Conservation (phyloP, 1,140 invertebrate genomes). For the Drosophila quadrilineata region DNA sequence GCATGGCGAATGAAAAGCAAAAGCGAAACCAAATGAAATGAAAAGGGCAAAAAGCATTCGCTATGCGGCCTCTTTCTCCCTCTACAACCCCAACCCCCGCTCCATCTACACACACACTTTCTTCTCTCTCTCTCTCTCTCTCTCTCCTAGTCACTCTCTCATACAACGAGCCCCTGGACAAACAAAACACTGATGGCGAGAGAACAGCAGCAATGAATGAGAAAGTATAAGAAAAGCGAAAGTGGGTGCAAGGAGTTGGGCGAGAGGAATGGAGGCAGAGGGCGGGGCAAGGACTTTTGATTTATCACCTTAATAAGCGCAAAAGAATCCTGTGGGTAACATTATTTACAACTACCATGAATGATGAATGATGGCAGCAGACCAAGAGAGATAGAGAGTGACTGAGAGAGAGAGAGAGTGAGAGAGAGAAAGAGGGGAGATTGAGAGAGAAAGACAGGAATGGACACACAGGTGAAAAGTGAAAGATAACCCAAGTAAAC, state of each 20-base stretch:
- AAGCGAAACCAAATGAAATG: too few relatives aligned
- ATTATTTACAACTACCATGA: slow-evolving; percentile 73
- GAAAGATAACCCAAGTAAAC: slow-evolving; percentile 27
- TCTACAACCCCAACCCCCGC: not conserved
- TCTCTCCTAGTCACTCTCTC: not conserved
- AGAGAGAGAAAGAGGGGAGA: too few relatives aligned
- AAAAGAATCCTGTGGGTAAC: slow-evolving; percentile 72
- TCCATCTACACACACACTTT: not conserved
- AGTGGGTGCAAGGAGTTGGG: too few relatives aligned
- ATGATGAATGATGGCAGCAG: slow-evolving; percentile 70
- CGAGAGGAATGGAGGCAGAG: not conserved
- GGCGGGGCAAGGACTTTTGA: slow-evolving; percentile 43
- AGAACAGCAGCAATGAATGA: slow-evolving; percentile 1
- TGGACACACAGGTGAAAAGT: slow-evolving; percentile 18
- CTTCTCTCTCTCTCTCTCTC: not conserved
- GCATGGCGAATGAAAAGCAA: too few relatives aligned
- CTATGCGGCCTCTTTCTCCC: not conserved
- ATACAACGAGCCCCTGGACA: slow-evolving; percentile 9
- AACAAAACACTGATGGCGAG: slow-evolving; percentile 12
- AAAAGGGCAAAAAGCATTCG: not conserved
- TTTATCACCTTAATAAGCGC: slow-evolving; percentile 76
- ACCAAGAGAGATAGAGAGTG: too few relatives aligned
- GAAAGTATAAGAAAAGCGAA: not conserved
- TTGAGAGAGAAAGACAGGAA: too few relatives aligned
- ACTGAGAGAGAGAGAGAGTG: too few relatives aligned